A percentile compares a stretch with the other conserved stretches of the same genome.
These are phyloP conservation scores for Morbakka virulenta DNA, from an alignment of 30 jellyfish, hydroid and myxozoan genomes.

Conservation along the genomic window DNA sequence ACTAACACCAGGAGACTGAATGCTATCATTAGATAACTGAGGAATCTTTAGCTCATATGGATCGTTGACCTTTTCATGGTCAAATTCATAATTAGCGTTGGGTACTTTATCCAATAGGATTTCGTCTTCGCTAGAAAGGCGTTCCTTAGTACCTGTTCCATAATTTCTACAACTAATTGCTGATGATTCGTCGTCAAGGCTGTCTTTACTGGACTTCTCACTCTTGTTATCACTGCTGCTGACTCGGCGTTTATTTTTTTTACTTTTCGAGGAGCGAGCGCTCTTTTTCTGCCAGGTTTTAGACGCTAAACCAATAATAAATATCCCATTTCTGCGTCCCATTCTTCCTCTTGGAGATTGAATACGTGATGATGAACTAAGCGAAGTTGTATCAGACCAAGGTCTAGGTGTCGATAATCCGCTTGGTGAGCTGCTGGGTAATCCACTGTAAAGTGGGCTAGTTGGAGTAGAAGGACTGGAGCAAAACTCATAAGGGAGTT, in stretches of 20 bases:
- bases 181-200: constrained; percentile 48
- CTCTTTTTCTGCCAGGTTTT: constrained; percentile 10
- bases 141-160: constrained; percentile 8
- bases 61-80: neutral
- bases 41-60: neutral
- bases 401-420: constrained; percentile 45
- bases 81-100: neutral
- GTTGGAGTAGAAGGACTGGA: neutral
- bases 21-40: neutral
- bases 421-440: constrained; percentile 43
- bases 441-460: constrained; percentile 45
- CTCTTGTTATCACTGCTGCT: neutral
- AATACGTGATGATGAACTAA: constrained; percentile 47
- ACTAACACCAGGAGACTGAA: constrained; percentile 72
- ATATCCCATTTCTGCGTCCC: constrained; percentile 80
- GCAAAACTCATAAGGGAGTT: neutral
- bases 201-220: constrained; percentile 9
- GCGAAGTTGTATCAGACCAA: constrained; percentile 40
- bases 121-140: constrained; percentile 26
- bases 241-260: neutral
- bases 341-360: constrained; percentile 74
- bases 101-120: constrained; percentile 33
- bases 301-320: constrained; percentile 46
- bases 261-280: neutral
- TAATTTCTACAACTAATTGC: constrained; percentile 33